Conservation (phyloP, 2,888 invertebrate genomes). For the Folsomia candida region DNA sequence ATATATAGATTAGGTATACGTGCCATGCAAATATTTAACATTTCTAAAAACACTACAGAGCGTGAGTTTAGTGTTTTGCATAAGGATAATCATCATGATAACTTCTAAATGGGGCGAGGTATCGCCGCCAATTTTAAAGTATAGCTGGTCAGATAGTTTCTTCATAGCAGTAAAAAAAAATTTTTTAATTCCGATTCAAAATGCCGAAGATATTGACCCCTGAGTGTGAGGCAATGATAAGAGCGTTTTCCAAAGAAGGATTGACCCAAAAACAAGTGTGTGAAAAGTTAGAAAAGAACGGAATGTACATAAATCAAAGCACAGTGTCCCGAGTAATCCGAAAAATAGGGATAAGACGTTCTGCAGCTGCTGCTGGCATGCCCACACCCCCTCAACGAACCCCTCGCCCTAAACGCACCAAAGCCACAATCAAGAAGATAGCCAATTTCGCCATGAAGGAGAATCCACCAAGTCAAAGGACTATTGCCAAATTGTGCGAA, state of each 20-base stretch:
- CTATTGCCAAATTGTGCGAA: not conserved
- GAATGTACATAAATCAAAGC: not conserved
- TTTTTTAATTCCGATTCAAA: too few relatives aligned
- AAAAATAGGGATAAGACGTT: not conserved
- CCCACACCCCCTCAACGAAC: not conserved
- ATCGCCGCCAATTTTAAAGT: too few relatives aligned
- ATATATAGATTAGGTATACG: too few relatives aligned
- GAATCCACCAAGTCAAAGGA: constrained; percentile 10
- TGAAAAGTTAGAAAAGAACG: not conserved
- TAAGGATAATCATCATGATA: too few relatives aligned
- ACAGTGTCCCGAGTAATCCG: not conserved
- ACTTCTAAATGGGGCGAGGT: too few relatives aligned
- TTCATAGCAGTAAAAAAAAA: too few relatives aligned
- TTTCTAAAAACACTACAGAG: too few relatives aligned
- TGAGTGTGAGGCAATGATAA: constrained; percentile 2
- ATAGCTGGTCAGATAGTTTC: too few relatives aligned
- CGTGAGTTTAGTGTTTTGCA: too few relatives aligned
- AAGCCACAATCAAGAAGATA: not conserved
- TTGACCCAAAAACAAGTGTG: not conserved
- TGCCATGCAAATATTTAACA: too few relatives aligned
- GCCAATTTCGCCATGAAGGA: constrained; percentile 2
- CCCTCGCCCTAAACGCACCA: not conserved
- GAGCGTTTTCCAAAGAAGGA: constrained; percentile 10
- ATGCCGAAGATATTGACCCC: constrained; percentile 13
- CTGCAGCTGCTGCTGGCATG: not conserved